Evolutionary conservation across 1,140 invertebrate genomes (phyloP), one percentile per base, ranked within the genome.

Genomic region (Hyles euphorbiae): DNA sequence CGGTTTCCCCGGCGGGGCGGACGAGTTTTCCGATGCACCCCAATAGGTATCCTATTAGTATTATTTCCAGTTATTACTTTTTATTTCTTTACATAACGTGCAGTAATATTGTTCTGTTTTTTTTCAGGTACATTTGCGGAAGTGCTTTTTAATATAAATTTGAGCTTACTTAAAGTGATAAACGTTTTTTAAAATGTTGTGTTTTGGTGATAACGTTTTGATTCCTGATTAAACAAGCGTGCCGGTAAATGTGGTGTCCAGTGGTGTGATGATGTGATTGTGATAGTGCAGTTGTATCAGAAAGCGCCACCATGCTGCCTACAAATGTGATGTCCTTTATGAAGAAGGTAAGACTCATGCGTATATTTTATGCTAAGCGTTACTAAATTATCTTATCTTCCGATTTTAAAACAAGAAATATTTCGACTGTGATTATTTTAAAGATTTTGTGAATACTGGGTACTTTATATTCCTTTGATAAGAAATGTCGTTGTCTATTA

Each of bases 251-350:
- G 58, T 72, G 72, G 59, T 47, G 11, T 40, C 68, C 48, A 63
- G 64, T 78, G 68, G 51, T 53, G 67, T 75, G 74, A 76, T 81
- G 70, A 83, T 83, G 81, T 87, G 73, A 84, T 63, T 77, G 63
- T 60, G 61, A 65, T 56, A 74, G 67, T 76, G 63, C 54, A 55
- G 55, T 56, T 51, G 59, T 48, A 51, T 22, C 4, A 60, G 67
- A 67, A 51, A 62, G 11, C 89, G 91, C 67, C 84, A 91, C 78
- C 87, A 95, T 95, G 94, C 90, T 94, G 91, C 94, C 93, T 66
- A 94, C 93, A 63, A 94, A 95, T 81, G 93, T 95, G 67, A 93
- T 95, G 92, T 94, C 93, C 68, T 95, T 95, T 83, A 93, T 95
- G 91, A 95, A 95, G 77, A 95, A 95, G 94, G 94, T 95, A 78